Conservation (phyloP, 2,888 invertebrate genomes). For the Pristionchus mayeri region DNA sequence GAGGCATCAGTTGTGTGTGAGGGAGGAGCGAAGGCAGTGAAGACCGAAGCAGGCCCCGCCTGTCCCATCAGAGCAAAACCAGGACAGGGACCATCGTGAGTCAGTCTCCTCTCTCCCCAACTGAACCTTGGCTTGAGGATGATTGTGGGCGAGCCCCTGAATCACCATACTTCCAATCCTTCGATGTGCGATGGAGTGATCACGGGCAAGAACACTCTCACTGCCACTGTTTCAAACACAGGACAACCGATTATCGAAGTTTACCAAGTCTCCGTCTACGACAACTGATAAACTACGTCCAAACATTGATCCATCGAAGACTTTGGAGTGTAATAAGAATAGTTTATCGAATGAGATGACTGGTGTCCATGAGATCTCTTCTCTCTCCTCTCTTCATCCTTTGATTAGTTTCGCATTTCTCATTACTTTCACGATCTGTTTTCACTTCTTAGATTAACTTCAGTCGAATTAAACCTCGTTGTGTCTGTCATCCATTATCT, state of each 20-base stretch:
- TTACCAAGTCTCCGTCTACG: neutral
- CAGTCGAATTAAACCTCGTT: neutral
- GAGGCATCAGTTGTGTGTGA: neutral
- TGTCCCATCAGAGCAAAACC: neutral
- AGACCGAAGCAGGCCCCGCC: neutral
- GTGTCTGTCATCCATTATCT: neutral
- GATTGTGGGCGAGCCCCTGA: neutral
- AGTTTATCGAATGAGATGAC: neutral
- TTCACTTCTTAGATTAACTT: neutral
- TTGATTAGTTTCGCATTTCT: neutral
- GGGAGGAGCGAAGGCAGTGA: neutral
- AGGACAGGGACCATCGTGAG: neutral
- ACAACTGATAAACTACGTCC: too few species aligned
- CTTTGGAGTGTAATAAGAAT: too few species aligned
- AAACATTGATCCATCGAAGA: too few species aligned
- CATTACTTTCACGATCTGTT: neutral
- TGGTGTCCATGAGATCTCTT: neutral
- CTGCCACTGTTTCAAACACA: neutral
- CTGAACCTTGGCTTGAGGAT: neutral
- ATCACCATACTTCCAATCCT: neutral
- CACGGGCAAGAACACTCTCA: neutral
- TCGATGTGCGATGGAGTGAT: neutral
- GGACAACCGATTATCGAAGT: neutral
- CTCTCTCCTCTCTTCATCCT: neutral
- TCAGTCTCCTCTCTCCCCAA: neutral